Conservation (phyloP, 2,888 invertebrate species). For the Agonopterix heracliana region DNA sequence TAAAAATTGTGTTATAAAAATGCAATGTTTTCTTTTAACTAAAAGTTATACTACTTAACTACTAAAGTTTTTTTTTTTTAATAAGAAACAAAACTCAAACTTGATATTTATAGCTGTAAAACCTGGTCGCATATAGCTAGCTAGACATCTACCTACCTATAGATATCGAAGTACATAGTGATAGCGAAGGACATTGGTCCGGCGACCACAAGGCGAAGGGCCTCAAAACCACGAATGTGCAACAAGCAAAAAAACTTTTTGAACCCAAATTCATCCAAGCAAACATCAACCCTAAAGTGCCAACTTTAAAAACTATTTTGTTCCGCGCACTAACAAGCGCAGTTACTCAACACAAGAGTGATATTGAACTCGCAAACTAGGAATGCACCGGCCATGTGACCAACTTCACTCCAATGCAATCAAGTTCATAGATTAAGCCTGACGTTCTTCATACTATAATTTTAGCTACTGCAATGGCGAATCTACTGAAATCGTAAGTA, state of each 20-base stretch:
- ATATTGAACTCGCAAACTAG: slow-evolving; percentile 52
- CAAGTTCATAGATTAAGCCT: slow-evolving; percentile 75
- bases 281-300: background rate
- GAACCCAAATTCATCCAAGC: slow-evolving; percentile 34
- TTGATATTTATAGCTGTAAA: too few relatives aligned
- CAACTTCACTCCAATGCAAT: slow-evolving; percentile 56
- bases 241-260: slow-evolving; percentile 27
- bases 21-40: too few relatives aligned
- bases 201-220: slow-evolving; percentile 25
- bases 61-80: too few relatives aligned
- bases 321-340: slow-evolving; percentile 18
- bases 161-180: slow-evolving; percentile 19
- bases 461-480: background rate
- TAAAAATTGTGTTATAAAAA: too few relatives aligned
- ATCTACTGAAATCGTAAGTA: slow-evolving; percentile 3
- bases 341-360: slow-evolving; percentile 35
- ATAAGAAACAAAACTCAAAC: too few relatives aligned
- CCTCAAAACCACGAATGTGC: slow-evolving; percentile 39
- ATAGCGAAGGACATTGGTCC: slow-evolving; percentile 49
- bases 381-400: slow-evolving; percentile 51
- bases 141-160: background rate
- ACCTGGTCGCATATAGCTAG: too few relatives aligned
- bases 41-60: too few relatives aligned
- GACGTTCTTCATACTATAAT: slow-evolving; percentile 29
- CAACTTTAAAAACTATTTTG: background rate